Conservation (phyloP, 2,797 vertebrate genomes). For the Trematomus bernacchii region DNA sequence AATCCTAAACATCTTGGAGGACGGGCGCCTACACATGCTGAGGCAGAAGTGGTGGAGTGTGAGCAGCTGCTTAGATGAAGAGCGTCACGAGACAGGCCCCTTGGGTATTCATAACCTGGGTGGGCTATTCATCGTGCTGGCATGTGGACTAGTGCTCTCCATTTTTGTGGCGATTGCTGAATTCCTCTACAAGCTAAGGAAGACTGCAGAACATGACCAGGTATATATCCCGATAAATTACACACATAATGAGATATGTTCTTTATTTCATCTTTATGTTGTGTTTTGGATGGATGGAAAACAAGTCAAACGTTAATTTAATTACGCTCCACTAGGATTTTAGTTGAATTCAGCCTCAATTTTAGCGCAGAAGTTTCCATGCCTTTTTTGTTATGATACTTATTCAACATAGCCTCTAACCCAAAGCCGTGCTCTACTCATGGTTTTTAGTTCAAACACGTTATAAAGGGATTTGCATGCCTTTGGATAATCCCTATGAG, state of each 20-base stretch:
- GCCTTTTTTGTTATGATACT: constrained; percentile 42
- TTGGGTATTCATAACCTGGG: constrained; percentile 98
- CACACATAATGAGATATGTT: background rate
- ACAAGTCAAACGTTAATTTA: constrained; percentile 50
- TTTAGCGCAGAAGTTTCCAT: constrained; percentile 43
- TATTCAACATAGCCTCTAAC: constrained; percentile 46
- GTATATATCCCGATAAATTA: constrained; percentile 81
- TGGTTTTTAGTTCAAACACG: constrained; percentile 67
- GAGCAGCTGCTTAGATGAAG: constrained; percentile 93
- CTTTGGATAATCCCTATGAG: constrained; percentile 69
- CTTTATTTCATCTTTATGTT: constrained; percentile 12
- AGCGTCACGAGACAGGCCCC: constrained; percentile 94
- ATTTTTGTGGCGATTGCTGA: constrained; percentile 97
- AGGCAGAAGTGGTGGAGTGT: constrained; percentile 99
- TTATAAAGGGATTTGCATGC: constrained; percentile 75
- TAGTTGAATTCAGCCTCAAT: constrained; percentile 25
- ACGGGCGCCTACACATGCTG: constrained; percentile 96
- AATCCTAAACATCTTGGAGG: constrained; percentile 96
- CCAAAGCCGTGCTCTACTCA: constrained; percentile 54
- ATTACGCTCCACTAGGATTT: constrained; percentile 42
- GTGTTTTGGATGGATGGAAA: constrained; percentile 8
- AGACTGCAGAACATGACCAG: constrained; percentile 95
- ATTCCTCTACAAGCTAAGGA: constrained; percentile 97
- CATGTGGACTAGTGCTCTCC: constrained; percentile 94
- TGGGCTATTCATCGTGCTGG: constrained; percentile 97